Conservation (phyloP, 2,113 vertebrate species). For the Phylloscopus trochilus region DNA sequence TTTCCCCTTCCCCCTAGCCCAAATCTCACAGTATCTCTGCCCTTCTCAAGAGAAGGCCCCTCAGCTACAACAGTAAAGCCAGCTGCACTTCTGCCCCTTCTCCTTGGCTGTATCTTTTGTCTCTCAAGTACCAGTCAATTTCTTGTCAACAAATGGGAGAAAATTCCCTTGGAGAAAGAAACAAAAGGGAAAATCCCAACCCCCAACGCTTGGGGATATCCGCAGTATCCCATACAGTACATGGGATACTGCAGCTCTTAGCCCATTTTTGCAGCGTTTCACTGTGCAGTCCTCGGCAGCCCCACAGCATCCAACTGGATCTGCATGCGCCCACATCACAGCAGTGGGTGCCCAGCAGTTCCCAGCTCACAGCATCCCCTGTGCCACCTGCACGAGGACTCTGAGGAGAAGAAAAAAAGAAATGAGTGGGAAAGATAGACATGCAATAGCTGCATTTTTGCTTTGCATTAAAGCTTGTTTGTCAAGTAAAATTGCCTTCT, state of each 20-base stretch:
- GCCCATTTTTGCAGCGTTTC: background rate
- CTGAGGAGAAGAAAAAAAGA: background rate
- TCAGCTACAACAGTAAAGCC: background rate
- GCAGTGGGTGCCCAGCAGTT: background rate
- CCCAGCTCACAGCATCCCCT: background rate
- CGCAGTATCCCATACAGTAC: too few relatives aligned
- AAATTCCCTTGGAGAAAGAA: background rate
- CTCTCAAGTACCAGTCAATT: background rate
- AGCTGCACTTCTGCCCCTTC: background rate
- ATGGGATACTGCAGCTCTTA: background rate
- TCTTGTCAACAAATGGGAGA: background rate
- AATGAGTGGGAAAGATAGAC: background rate
- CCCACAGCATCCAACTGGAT: background rate
- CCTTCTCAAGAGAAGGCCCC: background rate
- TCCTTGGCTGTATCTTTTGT: background rate
- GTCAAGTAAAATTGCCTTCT: background rate
- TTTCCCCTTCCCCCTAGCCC: background rate
- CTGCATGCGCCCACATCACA: rapidly evolving
- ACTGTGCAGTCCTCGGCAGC: background rate
- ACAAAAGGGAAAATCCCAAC: background rate
- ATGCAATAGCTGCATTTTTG: background rate
- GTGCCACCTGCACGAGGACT: background rate
- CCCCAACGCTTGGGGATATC: too few relatives aligned
- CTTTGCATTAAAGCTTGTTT: background rate
- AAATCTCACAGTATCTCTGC: background rate